These are phyloP conservation scores for Latrodectus hesperus DNA, from an alignment of 2,888 invertebrate species.

Conservation along the genomic window DNA sequence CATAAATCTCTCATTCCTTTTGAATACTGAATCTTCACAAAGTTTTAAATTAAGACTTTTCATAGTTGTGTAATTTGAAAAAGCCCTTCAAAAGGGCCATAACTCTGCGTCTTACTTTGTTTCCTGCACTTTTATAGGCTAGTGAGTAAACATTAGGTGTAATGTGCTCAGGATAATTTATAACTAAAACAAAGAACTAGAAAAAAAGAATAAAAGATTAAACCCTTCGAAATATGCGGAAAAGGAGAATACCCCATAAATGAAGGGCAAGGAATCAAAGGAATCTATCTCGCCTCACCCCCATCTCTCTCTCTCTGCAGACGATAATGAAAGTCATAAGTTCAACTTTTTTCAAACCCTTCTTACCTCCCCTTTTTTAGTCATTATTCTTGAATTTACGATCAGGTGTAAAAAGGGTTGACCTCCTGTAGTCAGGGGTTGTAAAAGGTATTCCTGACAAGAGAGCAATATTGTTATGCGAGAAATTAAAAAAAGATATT, in stretches of 20 bases:
- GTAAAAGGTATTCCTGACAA: conserved; percentile 51
- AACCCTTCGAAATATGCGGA: neutral
- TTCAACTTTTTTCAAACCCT: conserved; percentile 57
- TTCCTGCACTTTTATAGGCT: neutral
- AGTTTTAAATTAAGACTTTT: neutral
- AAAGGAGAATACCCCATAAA: neutral
- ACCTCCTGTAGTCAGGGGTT: conserved; percentile 39
- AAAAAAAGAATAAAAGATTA: neutral
- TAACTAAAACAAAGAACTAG: conserved; percentile 17
- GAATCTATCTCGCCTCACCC: conserved; percentile 27
- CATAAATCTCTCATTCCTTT: too few species aligned
- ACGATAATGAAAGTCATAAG: conserved; percentile 66
- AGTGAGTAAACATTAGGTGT: conserved; percentile 15
- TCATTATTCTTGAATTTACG: conserved; percentile 61
- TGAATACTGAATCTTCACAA: too few species aligned
- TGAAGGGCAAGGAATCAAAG: conserved; percentile 7
- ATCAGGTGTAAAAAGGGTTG: conserved; percentile 52
- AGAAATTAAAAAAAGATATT: conserved; percentile 4
- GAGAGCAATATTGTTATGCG: conserved; percentile 48
- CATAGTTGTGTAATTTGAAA: neutral
- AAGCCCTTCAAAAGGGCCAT: neutral
- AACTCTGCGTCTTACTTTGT: neutral
- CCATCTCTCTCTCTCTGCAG: neutral
- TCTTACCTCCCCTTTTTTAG: conserved; percentile 13
- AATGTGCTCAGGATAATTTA: conserved; percentile 30